Percentiles rank a stretch among this genome's conserved stretches.
Evolutionary conservation across 2,797 vertebrate species (phyloP).

Genomic region (Tangara arthus): DNA sequence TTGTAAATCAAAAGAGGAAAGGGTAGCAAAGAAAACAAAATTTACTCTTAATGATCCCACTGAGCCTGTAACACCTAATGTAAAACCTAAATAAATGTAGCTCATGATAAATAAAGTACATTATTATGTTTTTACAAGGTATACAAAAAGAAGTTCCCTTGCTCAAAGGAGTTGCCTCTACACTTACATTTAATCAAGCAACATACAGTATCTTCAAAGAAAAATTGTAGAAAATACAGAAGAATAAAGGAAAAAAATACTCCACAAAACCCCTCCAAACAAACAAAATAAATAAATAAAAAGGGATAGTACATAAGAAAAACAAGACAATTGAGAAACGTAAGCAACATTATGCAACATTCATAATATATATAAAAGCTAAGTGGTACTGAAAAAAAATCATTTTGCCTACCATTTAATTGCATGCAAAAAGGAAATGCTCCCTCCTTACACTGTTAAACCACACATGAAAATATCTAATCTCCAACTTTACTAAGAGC

Average conservation of each 20-base stretch:
- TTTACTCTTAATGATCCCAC: background rate
- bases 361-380: background rate
- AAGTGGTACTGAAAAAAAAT: background rate
- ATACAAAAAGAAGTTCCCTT: background rate
- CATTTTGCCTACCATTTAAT: background rate
- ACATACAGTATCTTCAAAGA: background rate
- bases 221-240: background rate
- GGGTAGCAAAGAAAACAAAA: background rate
- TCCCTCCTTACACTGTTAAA: background rate
- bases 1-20: background rate
- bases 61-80: background rate
- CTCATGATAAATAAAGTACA: background rate
- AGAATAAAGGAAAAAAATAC: background rate
- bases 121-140: background rate
- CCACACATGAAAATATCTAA: background rate
- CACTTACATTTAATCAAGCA: background rate
- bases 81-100: background rate
- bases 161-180: background rate
- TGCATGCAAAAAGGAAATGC: background rate
- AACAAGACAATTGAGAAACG: background rate
- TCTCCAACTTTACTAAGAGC: background rate
- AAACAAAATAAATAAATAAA: background rate
- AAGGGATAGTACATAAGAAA: background rate
- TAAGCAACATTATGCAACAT: background rate
- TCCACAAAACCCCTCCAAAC: background rate